Conservation (phyloP, 2,888 invertebrate genomes). For the Platypus cylindrus region DNA sequence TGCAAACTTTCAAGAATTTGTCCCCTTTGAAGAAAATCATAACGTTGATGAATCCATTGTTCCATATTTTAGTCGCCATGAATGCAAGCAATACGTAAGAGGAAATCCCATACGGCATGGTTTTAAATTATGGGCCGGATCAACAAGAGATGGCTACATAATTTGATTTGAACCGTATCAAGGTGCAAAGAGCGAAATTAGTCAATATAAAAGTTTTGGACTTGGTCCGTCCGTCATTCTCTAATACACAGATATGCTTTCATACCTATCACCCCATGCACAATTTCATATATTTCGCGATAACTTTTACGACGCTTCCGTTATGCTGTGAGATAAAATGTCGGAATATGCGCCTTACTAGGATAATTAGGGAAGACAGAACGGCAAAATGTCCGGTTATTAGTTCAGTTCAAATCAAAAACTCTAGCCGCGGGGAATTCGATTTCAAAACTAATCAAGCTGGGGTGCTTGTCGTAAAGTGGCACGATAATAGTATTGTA, state of each 20-base stretch:
- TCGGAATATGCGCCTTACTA: background rate
- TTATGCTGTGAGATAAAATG: background rate
- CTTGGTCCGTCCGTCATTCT: slow-evolving; percentile 1
- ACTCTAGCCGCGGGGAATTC: background rate
- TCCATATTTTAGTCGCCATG: background rate
- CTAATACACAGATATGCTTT: background rate
- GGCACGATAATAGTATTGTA: slow-evolving; percentile 10
- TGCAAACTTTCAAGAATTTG: background rate
- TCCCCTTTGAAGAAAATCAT: background rate
- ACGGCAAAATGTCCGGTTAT: background rate
- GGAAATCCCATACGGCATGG: background rate
- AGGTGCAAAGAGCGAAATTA: background rate
- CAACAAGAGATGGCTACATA: background rate
- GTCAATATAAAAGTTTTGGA: slow-evolving; percentile 1
- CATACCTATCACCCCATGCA: background rate
- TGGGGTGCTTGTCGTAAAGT: slow-evolving; percentile 4
- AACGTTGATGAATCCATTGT: background rate
- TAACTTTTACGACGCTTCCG: background rate
- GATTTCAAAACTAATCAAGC: background rate
- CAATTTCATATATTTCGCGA: background rate
- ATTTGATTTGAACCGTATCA: background rate
- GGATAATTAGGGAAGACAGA: slow-evolving; percentile 1
- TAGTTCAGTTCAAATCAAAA: background rate
- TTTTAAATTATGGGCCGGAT: background rate
- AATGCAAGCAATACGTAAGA: background rate